Percentiles rank a stretch among this genome's conserved stretches.
phyloP scores from a whole-genome alignment of 2,113 vertebrate genomes.

The Larimichthys crocea region DNA sequence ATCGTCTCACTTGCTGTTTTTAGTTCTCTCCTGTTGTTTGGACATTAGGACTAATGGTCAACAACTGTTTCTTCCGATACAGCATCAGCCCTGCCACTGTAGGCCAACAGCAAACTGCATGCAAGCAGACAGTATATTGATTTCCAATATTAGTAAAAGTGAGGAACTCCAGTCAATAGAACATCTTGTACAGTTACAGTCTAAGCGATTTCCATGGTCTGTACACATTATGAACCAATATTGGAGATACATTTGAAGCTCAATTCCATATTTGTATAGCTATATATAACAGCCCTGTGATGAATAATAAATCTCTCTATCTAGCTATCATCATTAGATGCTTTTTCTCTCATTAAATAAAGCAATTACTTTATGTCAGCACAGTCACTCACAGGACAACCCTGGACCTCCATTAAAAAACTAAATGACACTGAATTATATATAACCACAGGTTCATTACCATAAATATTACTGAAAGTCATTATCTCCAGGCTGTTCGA shows the following conservation, averaged over 20 bases:
- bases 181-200: not conserved
- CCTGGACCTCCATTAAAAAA: constrained; percentile 31
- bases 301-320: constrained; percentile 35
- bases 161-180: constrained; percentile 1
- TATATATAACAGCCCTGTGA: constrained; percentile 11
- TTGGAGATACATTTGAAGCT: not conserved
- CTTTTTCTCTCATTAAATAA: constrained; percentile 14
- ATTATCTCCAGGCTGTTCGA: constrained; percentile 54
- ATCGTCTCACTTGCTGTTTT: not conserved
- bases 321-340: constrained; percentile 11
- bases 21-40: not conserved
- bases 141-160: constrained; percentile 28
- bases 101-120: not conserved
- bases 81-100: not conserved
- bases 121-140: constrained; percentile 5
- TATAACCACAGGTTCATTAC: constrained; percentile 45
- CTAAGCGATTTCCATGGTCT: not conserved
- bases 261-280: constrained; percentile 23
- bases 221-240: constrained; percentile 3
- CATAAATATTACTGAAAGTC: constrained; percentile 47
- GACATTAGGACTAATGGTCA: not conserved
- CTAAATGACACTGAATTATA: constrained; percentile 50
- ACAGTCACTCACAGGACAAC: constrained; percentile 20
- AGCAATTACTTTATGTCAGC: constrained; percentile 36
- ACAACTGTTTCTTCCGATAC: not conserved